These are phyloP conservation scores for Adelges cooleyi DNA, from an alignment of 1,140 invertebrate species.

Conservation along the genomic window DNA sequence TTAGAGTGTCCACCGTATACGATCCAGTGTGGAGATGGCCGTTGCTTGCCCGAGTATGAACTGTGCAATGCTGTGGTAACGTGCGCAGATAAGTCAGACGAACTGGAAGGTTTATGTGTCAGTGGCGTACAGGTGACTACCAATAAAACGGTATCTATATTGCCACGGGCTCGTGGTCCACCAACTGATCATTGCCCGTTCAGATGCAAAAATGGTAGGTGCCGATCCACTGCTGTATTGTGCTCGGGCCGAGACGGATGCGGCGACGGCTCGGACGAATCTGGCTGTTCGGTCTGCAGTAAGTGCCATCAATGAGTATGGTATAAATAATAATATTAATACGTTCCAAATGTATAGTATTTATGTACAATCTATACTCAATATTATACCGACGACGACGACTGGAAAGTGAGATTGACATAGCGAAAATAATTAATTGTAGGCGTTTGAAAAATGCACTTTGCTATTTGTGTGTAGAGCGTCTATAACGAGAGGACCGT, in stretches of 20 bases:
- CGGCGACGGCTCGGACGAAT: slow-evolving; percentile 78
- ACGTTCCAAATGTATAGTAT: too few species aligned
- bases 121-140: neutral
- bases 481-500: too few species aligned
- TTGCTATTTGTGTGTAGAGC: too few species aligned
- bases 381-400: too few species aligned
- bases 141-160: slow-evolving; percentile 49
- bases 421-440: too few species aligned
- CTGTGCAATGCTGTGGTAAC: slow-evolving; percentile 80
- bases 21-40: slow-evolving; percentile 68
- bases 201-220: slow-evolving; percentile 71
- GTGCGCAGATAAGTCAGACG: slow-evolving; percentile 74
- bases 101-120: slow-evolving; percentile 58
- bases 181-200: slow-evolving; percentile 51
- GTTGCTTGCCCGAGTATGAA: slow-evolving; percentile 75
- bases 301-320: too few species aligned
- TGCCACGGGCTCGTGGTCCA: slow-evolving; percentile 30
- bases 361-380: too few species aligned
- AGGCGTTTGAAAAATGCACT: too few species aligned
- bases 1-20: slow-evolving; percentile 60
- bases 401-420: too few species aligned
- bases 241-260: slow-evolving; percentile 81
- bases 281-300: slow-evolving; percentile 72
- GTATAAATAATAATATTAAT: too few species aligned
- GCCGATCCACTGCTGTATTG: slow-evolving; percentile 71